Base-by-base conservation (phyloP, 2,113 vertebrate genomes). In the Boleophthalmus pectinirostris region DNA sequence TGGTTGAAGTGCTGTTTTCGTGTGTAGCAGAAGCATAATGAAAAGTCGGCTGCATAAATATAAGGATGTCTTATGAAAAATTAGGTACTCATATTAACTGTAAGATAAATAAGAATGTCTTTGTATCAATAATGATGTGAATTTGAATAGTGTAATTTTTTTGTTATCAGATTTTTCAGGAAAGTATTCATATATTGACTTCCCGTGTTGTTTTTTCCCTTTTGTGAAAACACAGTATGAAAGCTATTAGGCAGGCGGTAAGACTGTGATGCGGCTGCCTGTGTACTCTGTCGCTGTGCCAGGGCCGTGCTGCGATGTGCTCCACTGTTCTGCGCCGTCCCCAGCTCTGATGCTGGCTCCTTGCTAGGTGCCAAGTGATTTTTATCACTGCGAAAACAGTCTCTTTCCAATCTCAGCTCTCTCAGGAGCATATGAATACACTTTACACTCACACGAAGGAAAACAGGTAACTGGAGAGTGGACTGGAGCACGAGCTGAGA, bases 381-480 rank as follows among this genome's bases (percentile, higher is more conserved):
- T 93, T 95, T 96, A 95, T 95, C 86, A 61, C 87, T 91, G 90
- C 89, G 93, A 95, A 94, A 95, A 93, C 94, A 95, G 92, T 94
- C 94, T 94, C 93, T 94, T 96, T 96, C 95, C 94, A 96, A 94
- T 95, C 93, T 94, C 92, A 80, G 87, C 82, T 82, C 85, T 94
- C 88, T 86, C 66, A 87, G 81, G 80, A 88, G 77, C 88, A 80
- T 85, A 90, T 78, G 90, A 89, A 93, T 89, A 93, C 86, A 90
- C 91, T 94, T 94, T 87, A 92, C 89, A 92, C 87, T 94, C 88
- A 73, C 92, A 76, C 90, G 91, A 95, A 94, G 94, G 93, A 92
- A 93, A 95, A 92, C 94, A 93, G 92, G 95, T 94, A 96, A 95
- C 87, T 77, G 47, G 93, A 95, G 93, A 93, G 88, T 72, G 68